These are phyloP conservation scores for Zaprionus bogoriensis DNA, from an alignment of 2,888 invertebrate genomes.

Conservation along the genomic window DNA sequence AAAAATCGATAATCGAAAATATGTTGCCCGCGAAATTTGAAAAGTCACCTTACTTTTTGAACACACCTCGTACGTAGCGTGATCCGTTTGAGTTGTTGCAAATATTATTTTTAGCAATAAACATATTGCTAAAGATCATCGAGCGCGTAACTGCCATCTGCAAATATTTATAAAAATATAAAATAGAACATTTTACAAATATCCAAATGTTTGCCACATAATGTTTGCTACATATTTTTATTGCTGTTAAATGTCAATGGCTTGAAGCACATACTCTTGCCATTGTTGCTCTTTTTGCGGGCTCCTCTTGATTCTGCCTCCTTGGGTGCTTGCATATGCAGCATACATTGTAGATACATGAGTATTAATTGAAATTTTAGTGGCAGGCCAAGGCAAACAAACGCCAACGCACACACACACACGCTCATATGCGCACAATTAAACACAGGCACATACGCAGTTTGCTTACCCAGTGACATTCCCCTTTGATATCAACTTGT, in stretches of 20 bases:
- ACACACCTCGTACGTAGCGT: too few species aligned
- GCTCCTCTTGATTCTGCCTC: slow-evolving; percentile 12
- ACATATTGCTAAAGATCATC: too few species aligned
- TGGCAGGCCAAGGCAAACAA: slow-evolving; percentile 30
- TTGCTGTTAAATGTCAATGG: slow-evolving; percentile 8
- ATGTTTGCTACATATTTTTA: not conserved
- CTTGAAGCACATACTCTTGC: slow-evolving; percentile 1
- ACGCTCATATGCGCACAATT: not conserved
- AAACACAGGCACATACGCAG: not conserved
- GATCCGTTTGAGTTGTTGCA: too few species aligned
- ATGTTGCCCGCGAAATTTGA: too few species aligned
- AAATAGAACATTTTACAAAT: not conserved
- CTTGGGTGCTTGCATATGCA: slow-evolving; percentile 19
- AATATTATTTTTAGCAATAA: too few species aligned
- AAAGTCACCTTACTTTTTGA: too few species aligned
- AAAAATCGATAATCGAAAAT: too few species aligned
- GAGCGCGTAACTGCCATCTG: too few species aligned
- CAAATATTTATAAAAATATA: not conserved
- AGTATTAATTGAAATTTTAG: slow-evolving; percentile 64
- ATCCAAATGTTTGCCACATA: not conserved
- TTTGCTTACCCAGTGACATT: not conserved
- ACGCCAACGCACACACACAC: slow-evolving; percentile 2
- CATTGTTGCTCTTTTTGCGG: slow-evolving; percentile 27
- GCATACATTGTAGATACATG: slow-evolving; percentile 1
- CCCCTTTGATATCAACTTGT: slow-evolving; percentile 28